Base-by-base conservation (phyloP, 2,888 invertebrate species). In the Sipunculus nudus region DNA sequence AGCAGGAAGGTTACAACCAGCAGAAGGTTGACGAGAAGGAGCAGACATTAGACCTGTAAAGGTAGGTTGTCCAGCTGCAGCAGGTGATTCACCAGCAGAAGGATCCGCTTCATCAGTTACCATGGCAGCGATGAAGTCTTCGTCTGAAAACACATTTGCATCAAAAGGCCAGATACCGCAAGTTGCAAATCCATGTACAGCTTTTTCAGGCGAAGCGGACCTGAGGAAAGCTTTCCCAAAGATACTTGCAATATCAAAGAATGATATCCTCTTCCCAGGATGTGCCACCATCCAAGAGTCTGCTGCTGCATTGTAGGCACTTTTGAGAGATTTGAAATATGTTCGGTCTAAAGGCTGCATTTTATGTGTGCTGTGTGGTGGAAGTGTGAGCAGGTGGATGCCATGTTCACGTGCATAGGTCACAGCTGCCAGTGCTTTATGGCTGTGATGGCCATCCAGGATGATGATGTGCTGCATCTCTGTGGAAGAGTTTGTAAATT, bases 311-410 rank as follows among this genome's bases (percentile, higher is more conserved):
- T 65, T 65, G 50, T 69, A 73, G 32, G 59, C 57, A 19, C 59
- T 54, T 49, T 70, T 75, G 29, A 75, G 47, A n/a, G 71, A 60
- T 46, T 66, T 67, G 43, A 72, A 74, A 29, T 66, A 73, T 1
- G 64, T 56, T 21, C 63, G 47, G 54, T 74, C 75, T 5, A 75
- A 57, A 6, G 72, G 75, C 50, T 76, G 74, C 61, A 76, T 43
- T 47, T 59, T 67, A 67, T 53, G 82, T 74, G 71, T 83, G 76
- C 65, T 80, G 52, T 59, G 81, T 21, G 80, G 79, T 26, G 80
- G 81, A 26, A 79, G 68, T 53, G 75, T 78, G 19, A 82, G 45
- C 26, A 85, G 70, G 16, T 77, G 67, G 26, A 79, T 70, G 19
- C 74, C 71, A 63, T 78, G 69, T n/a, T n/a, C n/a, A n/a, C n/a